Base-by-base conservation (phyloP, 2,888 invertebrate species). In the Lissonota sp. region DNA sequence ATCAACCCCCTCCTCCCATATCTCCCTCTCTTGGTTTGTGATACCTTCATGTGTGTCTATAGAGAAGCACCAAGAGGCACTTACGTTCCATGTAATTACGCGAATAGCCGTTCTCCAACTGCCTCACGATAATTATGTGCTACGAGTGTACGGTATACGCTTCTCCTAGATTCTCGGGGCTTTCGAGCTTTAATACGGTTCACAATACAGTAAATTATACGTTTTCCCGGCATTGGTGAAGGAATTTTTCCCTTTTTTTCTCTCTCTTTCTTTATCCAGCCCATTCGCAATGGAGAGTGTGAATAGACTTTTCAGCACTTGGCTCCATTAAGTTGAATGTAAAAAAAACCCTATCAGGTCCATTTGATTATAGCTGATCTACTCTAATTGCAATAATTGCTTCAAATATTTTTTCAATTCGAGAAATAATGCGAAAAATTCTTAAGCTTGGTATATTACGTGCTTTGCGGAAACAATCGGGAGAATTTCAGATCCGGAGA, bases 1-100 rank as follows among this genome's bases (percentile, higher is more conserved):
- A 70, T 74, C 74, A 71, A 73, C 40, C 57, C 16, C 53, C 14
- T 26, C 10, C 69, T 16, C 7, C 39, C n/a, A 4, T 40, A 69
- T 58, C 39, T 67, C 39, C 14, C 46, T 58, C 55, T 40, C 51
- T 37, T 44, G 64, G 72, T 39, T 46, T 49, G 60, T 66, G 78
- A 78, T 77, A 81, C 67, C 55, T 60, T 49, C 26, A 53, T 40
- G 62, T 67, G 10, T 77, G 76, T n/a, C n/a, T 77, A 77, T 58
- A 76, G 62, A 69, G 37, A 51, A 49, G 51, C 51, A 71, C 66
- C 51, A 67, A 75, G 74, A 79, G 81, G 75, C 82, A 82, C 78
- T 82, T 82, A 82, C 75, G 82, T 82, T 79, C 79, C 82, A 75
- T 82, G 82, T 82, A 82, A 82, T 82, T 82, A 82, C 79, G 79